These are phyloP conservation scores for Parazoanthus swiftii DNA, from an alignment of 92 coral and sea anemone species.

Conservation along the genomic window DNA sequence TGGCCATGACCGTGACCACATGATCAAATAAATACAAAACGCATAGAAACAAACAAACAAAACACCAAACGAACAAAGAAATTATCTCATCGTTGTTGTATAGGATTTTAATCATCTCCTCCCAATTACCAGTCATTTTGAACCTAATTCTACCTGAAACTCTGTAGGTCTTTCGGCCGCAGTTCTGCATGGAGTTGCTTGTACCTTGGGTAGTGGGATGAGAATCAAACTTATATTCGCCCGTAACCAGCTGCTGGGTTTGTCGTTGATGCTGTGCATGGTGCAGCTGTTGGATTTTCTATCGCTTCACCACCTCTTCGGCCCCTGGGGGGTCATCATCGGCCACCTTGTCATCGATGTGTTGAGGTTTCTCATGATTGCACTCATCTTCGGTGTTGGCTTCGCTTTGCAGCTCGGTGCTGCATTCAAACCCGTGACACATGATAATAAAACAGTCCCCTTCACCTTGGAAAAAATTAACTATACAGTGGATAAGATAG, in stretches of 20 bases:
- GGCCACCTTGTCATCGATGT: constrained; percentile 94
- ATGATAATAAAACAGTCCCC: constrained; percentile 18
- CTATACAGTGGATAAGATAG: constrained; percentile 50
- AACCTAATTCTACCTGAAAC: background rate
- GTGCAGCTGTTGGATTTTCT: constrained; percentile 85
- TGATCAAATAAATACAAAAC: no score
- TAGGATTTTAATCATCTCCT: no score
- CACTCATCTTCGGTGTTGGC: constrained; percentile 77
- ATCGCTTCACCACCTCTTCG: constrained; percentile 93
- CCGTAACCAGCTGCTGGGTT: constrained; percentile 82
- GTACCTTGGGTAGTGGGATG: constrained; percentile 36
- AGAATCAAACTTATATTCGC: constrained; percentile 73
- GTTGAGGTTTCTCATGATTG: constrained; percentile 76
- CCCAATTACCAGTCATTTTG: background rate
- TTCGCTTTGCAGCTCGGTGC: constrained; percentile 90
- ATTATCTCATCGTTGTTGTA: no score
- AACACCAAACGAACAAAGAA: no score
- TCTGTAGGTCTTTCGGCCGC: constrained; percentile 51
- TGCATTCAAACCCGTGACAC: constrained; percentile 71
- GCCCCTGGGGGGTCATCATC: constrained; percentile 99
- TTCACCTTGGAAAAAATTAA: constrained; percentile 3
- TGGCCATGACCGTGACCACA: no score
- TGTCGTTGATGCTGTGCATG: constrained; percentile 76
- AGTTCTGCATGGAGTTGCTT: constrained; percentile 70
- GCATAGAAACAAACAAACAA: no score